Base-by-base conservation (phyloP, 2,888 invertebrate genomes). In the Drosophila differens region DNA sequence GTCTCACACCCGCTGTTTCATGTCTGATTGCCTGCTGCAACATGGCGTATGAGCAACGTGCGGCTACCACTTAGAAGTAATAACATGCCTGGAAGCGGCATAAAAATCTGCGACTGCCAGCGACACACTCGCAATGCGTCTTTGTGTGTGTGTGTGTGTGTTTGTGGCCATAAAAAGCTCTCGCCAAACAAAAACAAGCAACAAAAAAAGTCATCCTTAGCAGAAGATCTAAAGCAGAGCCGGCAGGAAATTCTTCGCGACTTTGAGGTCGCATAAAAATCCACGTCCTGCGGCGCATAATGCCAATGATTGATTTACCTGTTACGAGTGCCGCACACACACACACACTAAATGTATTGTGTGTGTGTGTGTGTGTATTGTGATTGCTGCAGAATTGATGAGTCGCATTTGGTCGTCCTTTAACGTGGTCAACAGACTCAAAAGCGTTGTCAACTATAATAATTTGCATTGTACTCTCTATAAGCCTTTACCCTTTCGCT, bases 221-320 rank as follows among this genome's bases (percentile, higher is more conserved):
- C 59, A 28, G 30, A 53, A 44, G 51, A 69, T 72, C 74, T 67
- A 68, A 67, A 49, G 41, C 62, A 33, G 41, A 62, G 61, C 65
- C 71, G 63, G 54, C 70, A 35, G 59, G 67, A 76, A 66, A 70
- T 66, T 60, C 63, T 47, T 52, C 75, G 67, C 68, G 81, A 74
- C 70, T 78, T 80, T 72, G 73, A 67, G 78, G 70, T 59, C 64
- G 66, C 87, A 82, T 82, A 84, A 81, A 81, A 73, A 55, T 61
- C 53, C 73, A 72, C 51, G 59, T 10, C 68, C 54, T 39, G 41
- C 70, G 76, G 63, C 75, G 77, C 74, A 82, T 87, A 89, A 87
- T 85, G 88, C 83, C 74, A 51, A 69, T 77, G 87, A 87, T 87
- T 87, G 90, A 87, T 87, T 87, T 85, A 90, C 88, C 86, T 89